Evolutionary conservation across 2,113 vertebrate genomes (phyloP).

Genomic region (Corvus cornix): DNA sequence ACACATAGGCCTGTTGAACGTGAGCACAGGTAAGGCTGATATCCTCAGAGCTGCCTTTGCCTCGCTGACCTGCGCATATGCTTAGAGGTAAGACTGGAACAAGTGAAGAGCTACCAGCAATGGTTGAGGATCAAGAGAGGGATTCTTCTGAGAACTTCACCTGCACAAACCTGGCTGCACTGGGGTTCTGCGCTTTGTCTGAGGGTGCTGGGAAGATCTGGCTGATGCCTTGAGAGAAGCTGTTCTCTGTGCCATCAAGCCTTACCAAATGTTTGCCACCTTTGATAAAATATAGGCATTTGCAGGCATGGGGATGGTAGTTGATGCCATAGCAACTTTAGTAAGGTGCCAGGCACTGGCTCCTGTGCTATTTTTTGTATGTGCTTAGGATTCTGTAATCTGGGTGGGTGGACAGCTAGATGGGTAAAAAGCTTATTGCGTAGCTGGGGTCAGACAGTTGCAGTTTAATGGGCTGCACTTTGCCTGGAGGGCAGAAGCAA

Average conservation of each 20-base stretch:
- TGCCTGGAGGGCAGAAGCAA: neutral
- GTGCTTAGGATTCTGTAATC: neutral
- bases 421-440: neutral
- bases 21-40: neutral
- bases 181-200: neutral
- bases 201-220: neutral
- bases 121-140: neutral
- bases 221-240: neutral
- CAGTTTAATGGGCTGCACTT: neutral
- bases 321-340: neutral
- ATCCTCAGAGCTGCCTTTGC: neutral
- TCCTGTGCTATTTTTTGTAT: neutral
- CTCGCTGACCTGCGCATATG: accelerated
- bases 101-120: neutral
- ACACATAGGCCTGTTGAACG: neutral
- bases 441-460: neutral
- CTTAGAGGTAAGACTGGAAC: neutral
- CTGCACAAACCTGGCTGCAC: neutral
- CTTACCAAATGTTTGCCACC: neutral
- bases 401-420: neutral
- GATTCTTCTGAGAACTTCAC: neutral
- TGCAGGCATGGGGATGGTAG: neutral
- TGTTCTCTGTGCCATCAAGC: neutral
- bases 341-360: neutral
- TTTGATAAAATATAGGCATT: neutral